Conservation (phyloP, 2,797 vertebrate species). For the Sebastolobus alascanus region DNA sequence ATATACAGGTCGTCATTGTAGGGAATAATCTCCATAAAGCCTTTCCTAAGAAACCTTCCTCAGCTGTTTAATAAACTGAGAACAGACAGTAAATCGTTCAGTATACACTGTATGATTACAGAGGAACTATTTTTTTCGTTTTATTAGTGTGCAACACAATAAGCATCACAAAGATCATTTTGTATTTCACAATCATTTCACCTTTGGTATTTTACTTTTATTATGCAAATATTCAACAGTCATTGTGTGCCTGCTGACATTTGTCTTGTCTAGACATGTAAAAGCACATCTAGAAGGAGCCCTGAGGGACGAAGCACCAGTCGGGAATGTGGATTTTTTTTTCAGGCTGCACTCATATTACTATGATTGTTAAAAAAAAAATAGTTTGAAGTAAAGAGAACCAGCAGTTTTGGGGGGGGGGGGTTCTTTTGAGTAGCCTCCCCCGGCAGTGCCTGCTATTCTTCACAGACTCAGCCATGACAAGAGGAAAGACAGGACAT, state of each 20-base stretch:
- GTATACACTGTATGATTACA: neutral
- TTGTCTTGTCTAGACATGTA: constrained; percentile 36
- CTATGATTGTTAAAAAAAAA: neutral
- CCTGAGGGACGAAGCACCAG: constrained; percentile 19
- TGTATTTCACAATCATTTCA: neutral
- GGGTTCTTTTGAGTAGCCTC: neutral
- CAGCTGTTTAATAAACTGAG: neutral
- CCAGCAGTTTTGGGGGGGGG: neutral
- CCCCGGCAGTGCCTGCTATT: neutral
- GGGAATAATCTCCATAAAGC: neutral
- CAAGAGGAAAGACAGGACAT: neutral
- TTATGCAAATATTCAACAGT: neutral
- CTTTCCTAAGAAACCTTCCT: neutral
- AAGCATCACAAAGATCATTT: neutral
- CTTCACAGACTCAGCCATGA: neutral
- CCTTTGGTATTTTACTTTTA: neutral
- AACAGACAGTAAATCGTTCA: neutral
- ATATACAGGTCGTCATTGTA: neutral
- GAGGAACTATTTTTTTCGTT: neutral
- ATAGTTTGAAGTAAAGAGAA: neutral
- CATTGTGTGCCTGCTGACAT: constrained; percentile 7
- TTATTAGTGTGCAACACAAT: neutral
- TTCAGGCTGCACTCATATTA: constrained; percentile 8
- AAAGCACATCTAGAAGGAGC: constrained; percentile 4
- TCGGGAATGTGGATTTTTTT: constrained; percentile 19